Percentiles rank a stretch among this genome's conserved stretches.
Evolutionary conservation across 30 jellyfish, hydroid and myxozoan species (phyloP).

Genomic region (Phacellophora camtschatica): DNA sequence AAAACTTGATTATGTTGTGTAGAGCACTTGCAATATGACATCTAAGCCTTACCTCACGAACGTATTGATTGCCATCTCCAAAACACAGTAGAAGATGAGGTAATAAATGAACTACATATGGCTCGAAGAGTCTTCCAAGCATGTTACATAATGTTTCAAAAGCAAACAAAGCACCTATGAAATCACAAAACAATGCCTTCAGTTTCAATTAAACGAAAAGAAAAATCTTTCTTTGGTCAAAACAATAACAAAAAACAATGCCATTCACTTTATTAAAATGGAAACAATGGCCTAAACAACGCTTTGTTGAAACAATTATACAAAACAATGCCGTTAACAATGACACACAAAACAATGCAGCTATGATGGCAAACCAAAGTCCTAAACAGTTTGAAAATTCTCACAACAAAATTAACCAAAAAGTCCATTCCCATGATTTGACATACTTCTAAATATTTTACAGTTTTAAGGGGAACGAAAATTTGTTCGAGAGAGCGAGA

Average conservation of each 20-base stretch:
- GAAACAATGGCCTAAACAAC: not conserved
- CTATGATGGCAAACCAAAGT: not conserved
- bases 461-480: too few relatives aligned
- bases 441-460: not conserved
- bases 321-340: not conserved
- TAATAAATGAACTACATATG: conserved; percentile 90
- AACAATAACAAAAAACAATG: too few relatives aligned
- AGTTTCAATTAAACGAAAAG: too few relatives aligned
- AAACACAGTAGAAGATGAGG: conserved; percentile 94
- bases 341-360: not conserved
- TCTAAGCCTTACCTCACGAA: conserved; percentile 76
- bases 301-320: not conserved
- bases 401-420: not conserved
- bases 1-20: too few relatives aligned
- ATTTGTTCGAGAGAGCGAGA: too few relatives aligned
- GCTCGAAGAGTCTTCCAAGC: conserved; percentile 97
- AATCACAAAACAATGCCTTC: too few relatives aligned
- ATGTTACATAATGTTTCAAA: conserved; percentile 92
- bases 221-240: too few relatives aligned
- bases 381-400: not conserved
- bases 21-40: too few relatives aligned
- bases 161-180: conserved; percentile 95
- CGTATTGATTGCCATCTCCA: conserved; percentile 99
- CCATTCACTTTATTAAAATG: not conserved
- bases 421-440: not conserved